Evolutionary conservation across 2,888 invertebrate genomes (phyloP), one percentile per base, ranked within the genome.

Genomic region (Octodonta nipae): DNA sequence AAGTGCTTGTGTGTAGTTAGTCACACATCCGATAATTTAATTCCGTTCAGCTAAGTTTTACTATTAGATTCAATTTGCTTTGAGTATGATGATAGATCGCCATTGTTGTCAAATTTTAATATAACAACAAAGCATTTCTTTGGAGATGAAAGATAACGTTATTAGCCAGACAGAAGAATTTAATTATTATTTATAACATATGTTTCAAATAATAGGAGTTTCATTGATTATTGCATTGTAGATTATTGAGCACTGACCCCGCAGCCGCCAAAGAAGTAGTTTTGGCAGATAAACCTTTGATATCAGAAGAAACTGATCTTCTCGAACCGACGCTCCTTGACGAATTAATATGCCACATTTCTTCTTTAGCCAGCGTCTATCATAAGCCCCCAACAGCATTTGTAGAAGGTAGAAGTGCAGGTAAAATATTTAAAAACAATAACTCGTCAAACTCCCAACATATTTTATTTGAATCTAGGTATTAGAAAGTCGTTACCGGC

Each of bases 261-360:
- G 95, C 92, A 4, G 98, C 98, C 1, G 98, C 98, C 13, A 98
- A 98, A 34, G 95, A 98, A 62, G 96, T 98, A 17, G 96, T 99
- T 1, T 66, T 98, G 28, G 96, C 98, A 0, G 98, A 99, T 62
- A 98, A 98, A 56, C 98, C 98, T 1, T 71, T 99, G 33, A 99
- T 98, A 57, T 93, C 93, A 0, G 98, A 99, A 61, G 98, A 98
- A 67, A 98, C 96, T 0, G 98, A 98, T 68, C 68, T 96, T 26
- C 65, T 98, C 44, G 98, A 98, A 60, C 98, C 98, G 1, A 96
- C 96, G 0, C 66, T 98, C 25, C 65, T 98, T 40, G 96, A 98
- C 61, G 98, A 99, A 64, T 73, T 99, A 35, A 95, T 96, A 55
- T 96, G 96, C 58, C 96, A 98, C 64, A 96, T 98, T 55, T 92